Evolutionary conservation across 2,797 vertebrate genomes (phyloP).

Genomic region (Coendou prehensilis): DNA sequence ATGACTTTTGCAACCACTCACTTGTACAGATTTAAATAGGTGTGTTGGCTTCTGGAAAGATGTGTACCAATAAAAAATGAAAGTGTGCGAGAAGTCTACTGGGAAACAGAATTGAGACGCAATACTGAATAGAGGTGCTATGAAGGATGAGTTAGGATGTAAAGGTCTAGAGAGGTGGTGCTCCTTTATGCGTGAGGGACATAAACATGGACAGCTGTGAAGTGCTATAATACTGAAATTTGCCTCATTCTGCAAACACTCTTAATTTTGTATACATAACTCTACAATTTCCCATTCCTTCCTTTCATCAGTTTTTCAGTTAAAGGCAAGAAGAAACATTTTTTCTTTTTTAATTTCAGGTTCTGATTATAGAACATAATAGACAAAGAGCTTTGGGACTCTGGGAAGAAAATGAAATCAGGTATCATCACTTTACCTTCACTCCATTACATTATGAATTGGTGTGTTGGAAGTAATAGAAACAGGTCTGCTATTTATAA

Average conservation of each 20-base stretch:
- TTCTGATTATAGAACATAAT: slow-evolving; percentile 40
- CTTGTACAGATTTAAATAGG: neutral
- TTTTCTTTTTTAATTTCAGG: slow-evolving; percentile 52
- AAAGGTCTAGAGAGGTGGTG: neutral
- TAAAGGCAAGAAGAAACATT: slow-evolving; percentile 26
- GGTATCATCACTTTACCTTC: slow-evolving; percentile 8
- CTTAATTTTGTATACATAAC: neutral
- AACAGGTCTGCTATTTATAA: slow-evolving; percentile 74
- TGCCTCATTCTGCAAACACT: neutral
- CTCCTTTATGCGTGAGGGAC: neutral
- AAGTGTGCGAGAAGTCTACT: neutral
- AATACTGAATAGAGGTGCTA: accelerated
- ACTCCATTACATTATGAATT: slow-evolving; percentile 14
- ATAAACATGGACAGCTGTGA: accelerated
- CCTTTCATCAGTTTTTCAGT: neutral
- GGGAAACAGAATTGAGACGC: neutral
- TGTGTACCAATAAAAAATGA: neutral
- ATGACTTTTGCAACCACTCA: neutral
- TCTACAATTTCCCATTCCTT: neutral
- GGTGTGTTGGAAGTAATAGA: slow-evolving; percentile 42
- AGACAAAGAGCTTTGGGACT: slow-evolving; percentile 27
- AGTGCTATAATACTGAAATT: neutral
- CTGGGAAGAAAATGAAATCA: slow-evolving; percentile 45
- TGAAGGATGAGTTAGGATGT: no score
- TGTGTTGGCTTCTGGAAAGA: neutral